Base-by-base conservation (phyloP, 2,888 invertebrate genomes). In the Phragmatobia fuliginosa region DNA sequence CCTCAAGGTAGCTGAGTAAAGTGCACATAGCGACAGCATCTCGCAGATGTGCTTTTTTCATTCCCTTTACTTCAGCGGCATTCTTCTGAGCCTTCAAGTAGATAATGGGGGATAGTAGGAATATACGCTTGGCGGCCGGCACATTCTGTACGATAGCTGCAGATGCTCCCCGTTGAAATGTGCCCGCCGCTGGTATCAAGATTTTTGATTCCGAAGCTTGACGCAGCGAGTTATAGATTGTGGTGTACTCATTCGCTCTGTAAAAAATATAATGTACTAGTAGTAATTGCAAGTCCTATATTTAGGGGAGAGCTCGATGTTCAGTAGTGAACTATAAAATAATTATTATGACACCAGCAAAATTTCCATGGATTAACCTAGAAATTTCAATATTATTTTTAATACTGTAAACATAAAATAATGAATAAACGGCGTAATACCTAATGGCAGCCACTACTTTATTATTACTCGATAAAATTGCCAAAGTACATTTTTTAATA, bases 1-100 rank as follows among this genome's bases (percentile, higher is more conserved):
- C 89, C 82, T 94, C 92, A 74, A 94, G 85, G 73, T 94, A 95
- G 75, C 89, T 92, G 79, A 99, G 96, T 79, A 98, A 97, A 82
- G 98, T 98, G 88, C 99, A 98, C 93, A 99, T 96, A 0, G 98
- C 98, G 0, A 97, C 97, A 0, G 97, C 98, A 91, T 99, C 99
- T 66, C 97, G 96, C 67, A 99, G 94, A 87, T 99, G 98, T 0
- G 98, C 98, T 65, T 94, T 96, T 78, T 96, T 96, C 98, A 99
- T 98, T 63, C 98, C 98, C 67, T 96, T 94, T 32, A 96, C 96
- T 91, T 99, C 98, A 0, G 96, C 96, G 0, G 94, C 91, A 86
- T 99, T 99, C 92, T 99, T 99, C 79, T 97, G 96, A 0, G 98
- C 98, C 87, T 99, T 98, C 93, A 98, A 94, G 72, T 96, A 96